A percentile compares a stretch with the other conserved stretches of the same genome.
Evolutionary conservation across 2,797 vertebrate species (phyloP).

Genomic region (Gambusia yucatana): DNA sequence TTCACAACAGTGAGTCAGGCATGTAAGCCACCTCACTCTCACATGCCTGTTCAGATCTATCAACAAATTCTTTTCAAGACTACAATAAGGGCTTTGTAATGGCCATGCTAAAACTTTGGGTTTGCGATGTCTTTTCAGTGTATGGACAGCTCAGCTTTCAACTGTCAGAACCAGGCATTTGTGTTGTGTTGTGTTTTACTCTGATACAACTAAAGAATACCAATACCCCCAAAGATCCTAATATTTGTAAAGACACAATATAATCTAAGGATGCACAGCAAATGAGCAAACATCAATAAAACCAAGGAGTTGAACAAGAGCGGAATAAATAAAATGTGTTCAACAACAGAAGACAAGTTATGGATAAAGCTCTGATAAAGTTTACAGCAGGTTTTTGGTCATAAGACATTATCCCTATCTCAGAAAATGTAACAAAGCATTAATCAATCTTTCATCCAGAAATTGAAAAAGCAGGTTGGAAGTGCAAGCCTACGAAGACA

Average conservation of each 20-base stretch:
- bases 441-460: neutral
- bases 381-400: neutral
- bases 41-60: neutral
- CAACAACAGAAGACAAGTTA: neutral
- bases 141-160: neutral
- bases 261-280: neutral
- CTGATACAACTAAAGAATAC: neutral
- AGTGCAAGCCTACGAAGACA: neutral
- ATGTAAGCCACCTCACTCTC: neutral
- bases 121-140: neutral
- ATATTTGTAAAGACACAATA: neutral
- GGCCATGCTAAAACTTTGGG: neutral
- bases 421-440: neutral
- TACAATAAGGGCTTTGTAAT: neutral
- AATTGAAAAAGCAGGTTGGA: neutral
- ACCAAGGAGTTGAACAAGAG: neutral
- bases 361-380: neutral
- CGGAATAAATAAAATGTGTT: too few relatives aligned
- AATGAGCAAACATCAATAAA: neutral
- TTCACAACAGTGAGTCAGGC: neutral
- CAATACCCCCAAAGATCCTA: neutral
- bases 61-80: neutral
- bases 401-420: neutral
- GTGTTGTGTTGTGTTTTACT: neutral
- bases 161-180: neutral